Evolutionary conservation across 2,888 invertebrate genomes (phyloP).

Genomic region (Diaperis boleti): DNA sequence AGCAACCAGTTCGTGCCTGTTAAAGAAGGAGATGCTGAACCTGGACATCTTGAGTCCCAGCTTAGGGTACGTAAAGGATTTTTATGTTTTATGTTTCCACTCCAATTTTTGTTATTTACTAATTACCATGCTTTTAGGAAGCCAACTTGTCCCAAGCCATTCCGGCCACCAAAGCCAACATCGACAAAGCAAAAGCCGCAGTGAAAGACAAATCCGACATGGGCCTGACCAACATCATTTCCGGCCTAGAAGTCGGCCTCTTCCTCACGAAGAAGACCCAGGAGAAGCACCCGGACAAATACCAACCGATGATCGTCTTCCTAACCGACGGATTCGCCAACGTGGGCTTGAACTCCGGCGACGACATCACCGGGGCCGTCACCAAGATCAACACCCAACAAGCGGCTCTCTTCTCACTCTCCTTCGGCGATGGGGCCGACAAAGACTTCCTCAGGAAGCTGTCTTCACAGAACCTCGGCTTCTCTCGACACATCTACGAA

Average conservation of each 20-base stretch:
- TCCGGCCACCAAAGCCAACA: constrained; percentile 64
- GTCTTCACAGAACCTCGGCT: constrained; percentile 73
- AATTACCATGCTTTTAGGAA: not conserved
- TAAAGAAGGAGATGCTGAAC: too few relatives aligned
- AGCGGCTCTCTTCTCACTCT: constrained; percentile 72
- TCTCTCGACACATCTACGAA: constrained; percentile 77
- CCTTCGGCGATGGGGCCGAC: constrained; percentile 77
- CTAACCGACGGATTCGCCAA: constrained; percentile 75
- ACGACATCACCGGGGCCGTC: constrained; percentile 66
- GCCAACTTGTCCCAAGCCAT: constrained; percentile 65
- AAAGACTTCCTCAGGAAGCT: constrained; percentile 74
- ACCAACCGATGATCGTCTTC: constrained; percentile 74
- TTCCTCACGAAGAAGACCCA: constrained; percentile 5
- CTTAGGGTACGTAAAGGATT: not conserved
- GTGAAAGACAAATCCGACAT: not conserved
- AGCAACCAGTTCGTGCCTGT: constrained; percentile 43
- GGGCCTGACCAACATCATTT: constrained; percentile 1
- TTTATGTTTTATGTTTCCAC: not conserved
- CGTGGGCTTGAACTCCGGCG: constrained; percentile 68
- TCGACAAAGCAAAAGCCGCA: constrained; percentile 8
- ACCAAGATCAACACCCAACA: constrained; percentile 11
- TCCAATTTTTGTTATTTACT: too few relatives aligned
- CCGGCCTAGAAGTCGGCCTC: constrained; percentile 7
- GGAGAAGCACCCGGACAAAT: constrained; percentile 29
- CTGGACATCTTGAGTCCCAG: constrained; percentile 1